These are phyloP conservation scores for Drosophila melanica DNA, from an alignment of 1,140 invertebrate species.

Conservation along the genomic window DNA sequence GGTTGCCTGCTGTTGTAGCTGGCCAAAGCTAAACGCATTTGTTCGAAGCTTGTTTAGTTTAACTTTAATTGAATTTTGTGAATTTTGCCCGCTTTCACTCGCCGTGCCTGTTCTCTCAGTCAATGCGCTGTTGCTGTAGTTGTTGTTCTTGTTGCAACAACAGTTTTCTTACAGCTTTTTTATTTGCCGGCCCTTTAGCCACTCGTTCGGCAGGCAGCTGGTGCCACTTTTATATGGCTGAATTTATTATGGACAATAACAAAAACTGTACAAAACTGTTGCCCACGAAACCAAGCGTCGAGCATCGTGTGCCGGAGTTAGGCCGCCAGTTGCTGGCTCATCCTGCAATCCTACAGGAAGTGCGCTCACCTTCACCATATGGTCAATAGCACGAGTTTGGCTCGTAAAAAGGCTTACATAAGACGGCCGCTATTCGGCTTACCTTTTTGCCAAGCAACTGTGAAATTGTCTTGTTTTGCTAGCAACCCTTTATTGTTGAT, in stretches of 20 bases:
- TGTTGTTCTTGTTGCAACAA: constrained; percentile 46
- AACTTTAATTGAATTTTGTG: constrained; percentile 83
- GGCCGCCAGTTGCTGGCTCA: constrained; percentile 42
- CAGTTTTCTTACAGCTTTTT: constrained; percentile 60
- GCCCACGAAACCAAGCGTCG: constrained; percentile 28
- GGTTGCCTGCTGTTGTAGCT: constrained; percentile 23
- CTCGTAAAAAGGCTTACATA: constrained; percentile 79
- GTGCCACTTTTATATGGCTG: constrained; percentile 79
- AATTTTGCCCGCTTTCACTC: constrained; percentile 70
- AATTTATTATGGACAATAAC: constrained; percentile 78
- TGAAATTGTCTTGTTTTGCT: constrained; percentile 76
- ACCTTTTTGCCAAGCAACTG: constrained; percentile 80
- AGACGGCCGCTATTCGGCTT: constrained; percentile 46
- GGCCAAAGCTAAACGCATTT: constrained; percentile 76
- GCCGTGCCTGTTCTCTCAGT: constrained; percentile 52
- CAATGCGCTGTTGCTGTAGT: constrained; percentile 18
- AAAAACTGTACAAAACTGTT: constrained; percentile 63
- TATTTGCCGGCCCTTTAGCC: constrained; percentile 63
- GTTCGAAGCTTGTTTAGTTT: constrained; percentile 82
- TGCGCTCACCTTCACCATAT: constrained; percentile 72
- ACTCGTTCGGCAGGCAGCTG: constrained; percentile 59
- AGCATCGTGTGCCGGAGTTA: constrained; percentile 29
- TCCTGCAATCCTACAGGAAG: constrained; percentile 53
- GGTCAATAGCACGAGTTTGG: constrained; percentile 76
- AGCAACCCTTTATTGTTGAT: constrained; percentile 70